Conservation (phyloP, 2,888 invertebrate species). For the Drosophila ezoana region DNA sequence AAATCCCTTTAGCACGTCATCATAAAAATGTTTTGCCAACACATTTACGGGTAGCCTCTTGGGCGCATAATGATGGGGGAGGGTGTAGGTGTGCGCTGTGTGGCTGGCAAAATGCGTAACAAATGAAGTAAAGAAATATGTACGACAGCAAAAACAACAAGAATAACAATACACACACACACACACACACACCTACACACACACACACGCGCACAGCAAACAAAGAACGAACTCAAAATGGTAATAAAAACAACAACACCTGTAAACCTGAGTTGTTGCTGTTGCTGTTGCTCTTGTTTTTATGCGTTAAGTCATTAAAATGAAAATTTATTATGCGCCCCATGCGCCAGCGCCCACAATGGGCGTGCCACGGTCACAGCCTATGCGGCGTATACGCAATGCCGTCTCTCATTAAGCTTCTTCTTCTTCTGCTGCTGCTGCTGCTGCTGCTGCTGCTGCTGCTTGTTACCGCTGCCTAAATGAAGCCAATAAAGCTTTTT, state of each 20-base stretch:
- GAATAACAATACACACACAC: slow-evolving; percentile 16
- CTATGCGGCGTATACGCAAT: slow-evolving; percentile 63
- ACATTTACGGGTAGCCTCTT: slow-evolving; percentile 70
- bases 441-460: slow-evolving; percentile 12
- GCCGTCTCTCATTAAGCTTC: slow-evolving; percentile 70
- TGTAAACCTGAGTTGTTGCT: slow-evolving; percentile 57
- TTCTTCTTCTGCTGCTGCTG: slow-evolving; percentile 9
- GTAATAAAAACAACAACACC: slow-evolving; percentile 74
- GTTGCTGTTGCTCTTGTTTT: slow-evolving; percentile 57
- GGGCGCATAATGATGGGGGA: slow-evolving; percentile 42
- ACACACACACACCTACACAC: background rate
- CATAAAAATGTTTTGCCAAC: slow-evolving; percentile 77
- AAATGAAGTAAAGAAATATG: slow-evolving; percentile 74
- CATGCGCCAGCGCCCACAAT: slow-evolving; percentile 26
- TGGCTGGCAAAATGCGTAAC: slow-evolving; percentile 61
- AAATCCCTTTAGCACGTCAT: slow-evolving; percentile 78
- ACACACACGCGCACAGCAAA: slow-evolving; percentile 11
- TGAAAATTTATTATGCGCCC: slow-evolving; percentile 81
- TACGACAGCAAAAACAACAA: slow-evolving; percentile 22
- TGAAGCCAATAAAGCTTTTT: slow-evolving; percentile 78
- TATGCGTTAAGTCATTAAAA: slow-evolving; percentile 78
- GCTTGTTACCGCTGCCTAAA: slow-evolving; percentile 50
- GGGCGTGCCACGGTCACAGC: slow-evolving; percentile 32
- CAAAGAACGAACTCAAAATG: slow-evolving; percentile 49
- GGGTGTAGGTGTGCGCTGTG: background rate